A percentile compares a stretch with the other conserved stretches of the same genome.
These are phyloP conservation scores for Oreocharis arfaki DNA, from an alignment of 2,113 vertebrate genomes.

Conservation along the genomic window DNA sequence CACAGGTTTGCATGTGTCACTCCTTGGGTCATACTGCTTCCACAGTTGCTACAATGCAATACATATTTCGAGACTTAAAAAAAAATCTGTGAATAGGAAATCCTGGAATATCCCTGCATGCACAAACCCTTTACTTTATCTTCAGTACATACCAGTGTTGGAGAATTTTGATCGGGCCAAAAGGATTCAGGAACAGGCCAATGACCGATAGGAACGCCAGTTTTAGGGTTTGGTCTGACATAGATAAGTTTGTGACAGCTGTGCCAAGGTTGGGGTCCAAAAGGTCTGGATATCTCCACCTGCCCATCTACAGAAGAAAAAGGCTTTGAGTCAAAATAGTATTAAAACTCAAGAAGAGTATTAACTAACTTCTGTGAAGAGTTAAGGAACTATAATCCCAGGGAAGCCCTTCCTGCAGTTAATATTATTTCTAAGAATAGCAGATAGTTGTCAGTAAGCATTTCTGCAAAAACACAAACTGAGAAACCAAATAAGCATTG, in stretches of 20 bases:
- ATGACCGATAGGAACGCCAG: slow-evolving; percentile 93
- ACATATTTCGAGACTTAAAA: background rate
- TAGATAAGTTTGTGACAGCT: slow-evolving; percentile 97
- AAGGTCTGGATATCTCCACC: slow-evolving; percentile 76
- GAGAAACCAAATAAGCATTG: background rate
- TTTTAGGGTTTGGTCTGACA: slow-evolving; percentile 95
- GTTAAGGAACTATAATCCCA: background rate
- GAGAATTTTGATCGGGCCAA: slow-evolving; percentile 98
- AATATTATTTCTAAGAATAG: background rate
- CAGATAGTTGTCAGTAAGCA: background rate
- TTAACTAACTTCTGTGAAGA: background rate
- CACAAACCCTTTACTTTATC: background rate
- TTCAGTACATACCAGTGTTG: slow-evolving; percentile 84
- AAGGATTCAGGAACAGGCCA: slow-evolving; percentile 98
- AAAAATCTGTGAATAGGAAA: background rate
- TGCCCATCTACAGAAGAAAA: slow-evolving; percentile 77
- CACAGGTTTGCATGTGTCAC: background rate
- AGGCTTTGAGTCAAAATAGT: background rate
- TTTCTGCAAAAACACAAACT: background rate
- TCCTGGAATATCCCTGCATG: background rate
- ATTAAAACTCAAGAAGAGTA: background rate
- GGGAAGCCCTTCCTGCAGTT: background rate
- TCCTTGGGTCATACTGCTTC: background rate
- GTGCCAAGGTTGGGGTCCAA: slow-evolving; percentile 89
- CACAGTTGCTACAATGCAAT: background rate